phyloP scores from a whole-genome alignment of 2,797 vertebrate genomes.

The Sebastes iracundus region DNA sequence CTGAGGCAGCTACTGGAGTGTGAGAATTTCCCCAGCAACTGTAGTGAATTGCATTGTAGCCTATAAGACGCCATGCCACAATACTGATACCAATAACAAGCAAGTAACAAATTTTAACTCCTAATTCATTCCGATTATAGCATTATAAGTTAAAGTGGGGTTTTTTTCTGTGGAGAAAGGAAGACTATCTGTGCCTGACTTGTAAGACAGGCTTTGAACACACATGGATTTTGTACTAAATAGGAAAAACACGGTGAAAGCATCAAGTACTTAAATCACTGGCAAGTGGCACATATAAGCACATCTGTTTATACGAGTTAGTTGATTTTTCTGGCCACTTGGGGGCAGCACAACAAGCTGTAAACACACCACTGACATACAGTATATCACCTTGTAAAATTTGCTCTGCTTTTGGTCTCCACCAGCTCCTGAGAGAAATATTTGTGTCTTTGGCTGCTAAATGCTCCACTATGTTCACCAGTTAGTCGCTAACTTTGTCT shows the following conservation, averaged over 20 bases:
- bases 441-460: neutral
- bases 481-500: neutral
- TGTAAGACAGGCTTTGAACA: neutral
- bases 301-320: neutral
- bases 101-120: neutral
- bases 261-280: neutral
- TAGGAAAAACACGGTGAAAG: neutral
- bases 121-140: neutral
- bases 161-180: neutral
- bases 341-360: too few relatives aligned
- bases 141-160: neutral
- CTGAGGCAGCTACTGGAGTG: neutral
- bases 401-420: neutral
- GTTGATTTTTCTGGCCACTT: neutral
- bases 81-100: neutral
- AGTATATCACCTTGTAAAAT: neutral
- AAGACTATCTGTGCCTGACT: neutral
- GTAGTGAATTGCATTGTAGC: neutral
- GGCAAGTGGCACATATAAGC: neutral
- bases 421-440: neutral
- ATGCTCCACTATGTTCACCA: neutral
- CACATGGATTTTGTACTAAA: neutral
- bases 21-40: neutral
- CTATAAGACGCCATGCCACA: neutral
- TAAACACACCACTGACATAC: too few relatives aligned